A percentile compares a stretch with the other conserved stretches of the same genome.
Evolutionary conservation across 2,797 vertebrate genomes (phyloP).

Genomic region (Myotis vivesi): DNA sequence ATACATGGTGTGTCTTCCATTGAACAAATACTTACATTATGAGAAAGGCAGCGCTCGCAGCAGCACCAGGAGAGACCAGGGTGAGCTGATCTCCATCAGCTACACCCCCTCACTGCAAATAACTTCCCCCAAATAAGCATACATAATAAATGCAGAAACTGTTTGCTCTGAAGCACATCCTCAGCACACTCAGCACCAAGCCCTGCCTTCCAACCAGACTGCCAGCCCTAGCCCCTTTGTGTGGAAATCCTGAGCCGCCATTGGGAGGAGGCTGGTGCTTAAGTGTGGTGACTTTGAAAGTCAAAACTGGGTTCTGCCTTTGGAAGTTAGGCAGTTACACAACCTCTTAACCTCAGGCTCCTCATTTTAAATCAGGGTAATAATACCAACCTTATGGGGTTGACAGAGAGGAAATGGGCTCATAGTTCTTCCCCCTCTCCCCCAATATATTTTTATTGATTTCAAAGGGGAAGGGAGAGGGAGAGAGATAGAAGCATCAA

Average conservation of each 20-base stretch:
- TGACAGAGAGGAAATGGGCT: neutral
- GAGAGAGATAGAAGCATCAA: neutral
- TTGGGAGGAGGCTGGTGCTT: neutral
- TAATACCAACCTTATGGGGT: neutral
- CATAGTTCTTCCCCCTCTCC: too few species aligned
- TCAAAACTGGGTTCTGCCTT: neutral
- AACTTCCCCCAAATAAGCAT: neutral
- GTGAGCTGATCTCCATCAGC: neutral
- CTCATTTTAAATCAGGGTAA: neutral
- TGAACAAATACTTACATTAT: neutral
- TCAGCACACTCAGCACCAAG: too few species aligned
- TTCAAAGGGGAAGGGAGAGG: neutral
- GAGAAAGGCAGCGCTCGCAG: neutral
- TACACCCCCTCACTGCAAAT: too few species aligned
- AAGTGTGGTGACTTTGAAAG: neutral
- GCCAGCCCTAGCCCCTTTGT: neutral
- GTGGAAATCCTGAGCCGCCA: neutral
- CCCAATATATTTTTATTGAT: neutral
- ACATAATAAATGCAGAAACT: accelerated
- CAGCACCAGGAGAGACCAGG: neutral
- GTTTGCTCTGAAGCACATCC: neutral
- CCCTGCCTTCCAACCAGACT: neutral
- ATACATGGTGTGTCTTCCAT: neutral
- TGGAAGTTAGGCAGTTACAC: neutral
- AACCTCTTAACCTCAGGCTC: neutral